phyloP scores from a whole-genome alignment of 2,888 invertebrate genomes.

The Heteropelma amictum region DNA sequence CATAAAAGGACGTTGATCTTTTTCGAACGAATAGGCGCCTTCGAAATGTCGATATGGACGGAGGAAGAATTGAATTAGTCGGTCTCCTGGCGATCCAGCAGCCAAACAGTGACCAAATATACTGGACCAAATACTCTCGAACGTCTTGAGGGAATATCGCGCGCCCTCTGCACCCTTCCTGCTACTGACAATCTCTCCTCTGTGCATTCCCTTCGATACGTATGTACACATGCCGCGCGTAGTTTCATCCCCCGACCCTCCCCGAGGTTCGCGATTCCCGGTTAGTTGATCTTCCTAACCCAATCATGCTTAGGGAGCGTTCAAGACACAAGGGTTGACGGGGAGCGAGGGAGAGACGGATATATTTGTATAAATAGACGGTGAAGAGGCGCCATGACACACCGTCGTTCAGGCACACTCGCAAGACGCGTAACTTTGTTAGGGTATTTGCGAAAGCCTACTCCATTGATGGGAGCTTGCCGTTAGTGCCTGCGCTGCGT shows the following conservation, averaged over 20 bases:
- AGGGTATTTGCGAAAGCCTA: slow-evolving; percentile 67
- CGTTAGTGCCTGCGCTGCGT: slow-evolving; percentile 55
- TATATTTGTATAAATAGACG: not conserved
- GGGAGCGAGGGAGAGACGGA: not conserved
- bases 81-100: slow-evolving; percentile 8
- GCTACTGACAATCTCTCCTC: slow-evolving; percentile 4
- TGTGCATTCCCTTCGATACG: slow-evolving; percentile 34
- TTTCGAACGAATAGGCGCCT: not conserved
- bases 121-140: slow-evolving; percentile 30
- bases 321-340: slow-evolving; percentile 44
- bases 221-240: slow-evolving; percentile 40
- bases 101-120: slow-evolving; percentile 43
- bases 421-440: slow-evolving; percentile 69
- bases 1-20: no score
- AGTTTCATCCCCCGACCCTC: slow-evolving; percentile 8
- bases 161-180: not conserved
- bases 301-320: slow-evolving; percentile 62
- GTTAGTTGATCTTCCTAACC: slow-evolving; percentile 67
- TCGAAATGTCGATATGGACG: not conserved
- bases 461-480: slow-evolving; percentile 66
- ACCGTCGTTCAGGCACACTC: slow-evolving; percentile 66
- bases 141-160: slow-evolving; percentile 43
- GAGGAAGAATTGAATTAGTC: not conserved
- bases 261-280: slow-evolving; percentile 53
- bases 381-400: slow-evolving; percentile 60